Conservation (phyloP, 2,797 vertebrate species). For the Gambusia yucatana region DNA sequence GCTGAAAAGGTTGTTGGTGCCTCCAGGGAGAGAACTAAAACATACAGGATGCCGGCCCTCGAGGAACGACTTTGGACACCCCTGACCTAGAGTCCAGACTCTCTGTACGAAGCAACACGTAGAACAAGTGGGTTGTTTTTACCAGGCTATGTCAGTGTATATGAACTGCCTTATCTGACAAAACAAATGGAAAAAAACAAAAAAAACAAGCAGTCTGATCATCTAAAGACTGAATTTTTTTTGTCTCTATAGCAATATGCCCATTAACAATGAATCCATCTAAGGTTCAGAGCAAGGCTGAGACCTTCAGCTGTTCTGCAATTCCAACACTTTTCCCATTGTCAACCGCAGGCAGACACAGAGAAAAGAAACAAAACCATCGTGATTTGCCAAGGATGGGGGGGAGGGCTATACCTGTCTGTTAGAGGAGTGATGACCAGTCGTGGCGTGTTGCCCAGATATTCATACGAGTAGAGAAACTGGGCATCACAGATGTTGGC, state of each 20-base stretch:
- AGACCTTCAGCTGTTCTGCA: background rate
- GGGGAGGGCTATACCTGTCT: conserved; percentile 83
- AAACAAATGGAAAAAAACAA: background rate
- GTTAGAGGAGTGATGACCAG: conserved; percentile 97
- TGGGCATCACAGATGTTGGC: conserved; percentile 96
- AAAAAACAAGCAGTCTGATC: background rate
- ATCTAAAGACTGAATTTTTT: background rate
- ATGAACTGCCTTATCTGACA: background rate
- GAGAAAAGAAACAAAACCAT: background rate
- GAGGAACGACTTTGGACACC: no score
- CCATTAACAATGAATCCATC: background rate
- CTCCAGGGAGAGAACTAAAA: no score
- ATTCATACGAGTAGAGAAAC: conserved; percentile 95
- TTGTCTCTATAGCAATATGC: background rate
- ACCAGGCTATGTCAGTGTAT: background rate
- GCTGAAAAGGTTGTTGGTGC: no score
- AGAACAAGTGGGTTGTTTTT: no score
- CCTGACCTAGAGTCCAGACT: no score
- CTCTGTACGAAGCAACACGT: no score
- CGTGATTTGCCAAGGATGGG: background rate
- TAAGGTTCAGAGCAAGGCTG: background rate
- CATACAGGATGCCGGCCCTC: no score
- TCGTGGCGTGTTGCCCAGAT: conserved; percentile 94
- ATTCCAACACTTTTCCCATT: background rate
- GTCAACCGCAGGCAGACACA: background rate